Base-by-base conservation (phyloP, 2,888 invertebrate genomes). In the Steinernema scapterisci region DNA sequence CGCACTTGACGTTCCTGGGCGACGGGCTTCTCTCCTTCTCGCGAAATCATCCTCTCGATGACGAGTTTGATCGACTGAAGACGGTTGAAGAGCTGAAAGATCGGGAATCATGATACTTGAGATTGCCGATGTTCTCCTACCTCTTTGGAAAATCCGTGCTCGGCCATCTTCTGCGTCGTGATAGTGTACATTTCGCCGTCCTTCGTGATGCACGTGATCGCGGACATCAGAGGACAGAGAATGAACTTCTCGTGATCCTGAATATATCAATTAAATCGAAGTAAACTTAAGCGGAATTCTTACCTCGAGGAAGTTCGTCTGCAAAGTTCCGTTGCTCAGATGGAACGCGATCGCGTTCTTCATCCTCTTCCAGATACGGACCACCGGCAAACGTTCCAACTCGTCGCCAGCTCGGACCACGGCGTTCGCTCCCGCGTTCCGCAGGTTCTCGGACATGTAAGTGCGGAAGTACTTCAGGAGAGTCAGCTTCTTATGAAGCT, bases 301-400 rank as follows among this genome's bases (percentile, higher is more conserved):
- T 56, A 85, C 86, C 21, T 80, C 77, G 77, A 86, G 87, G 78
- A 86, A 86, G 74, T 86, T 86, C 71, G 87, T 79, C 76, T 87
- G 87, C 1, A 87, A 76, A n/a, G 87, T 95, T 83, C 99, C 99
- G 89, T 97, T 99, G 73, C 95, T 96, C 72, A 99, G 91, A 88
- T 96, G 95, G 92, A 99, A 94, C 38, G 99, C 93, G 77, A 99
- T 97, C 13, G 97, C 96, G 76, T 93, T 92, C 13, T 93, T 92
- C 16, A 97, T 97, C 76, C 99, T 91, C 89, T 95, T 96, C 97
- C 99, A 99, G 78, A 95, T 93, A 87, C 94, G 92, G 83, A 99
- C 91, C 90, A 95, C 95, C 0, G 99, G 99, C 86, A 97, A 91
- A 84, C 99, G 92, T 5, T 95, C 93, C 87, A 99, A 91, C 23